Base-by-base conservation (phyloP, 2,797 vertebrate species). In the Epinephelus awoara region DNA sequence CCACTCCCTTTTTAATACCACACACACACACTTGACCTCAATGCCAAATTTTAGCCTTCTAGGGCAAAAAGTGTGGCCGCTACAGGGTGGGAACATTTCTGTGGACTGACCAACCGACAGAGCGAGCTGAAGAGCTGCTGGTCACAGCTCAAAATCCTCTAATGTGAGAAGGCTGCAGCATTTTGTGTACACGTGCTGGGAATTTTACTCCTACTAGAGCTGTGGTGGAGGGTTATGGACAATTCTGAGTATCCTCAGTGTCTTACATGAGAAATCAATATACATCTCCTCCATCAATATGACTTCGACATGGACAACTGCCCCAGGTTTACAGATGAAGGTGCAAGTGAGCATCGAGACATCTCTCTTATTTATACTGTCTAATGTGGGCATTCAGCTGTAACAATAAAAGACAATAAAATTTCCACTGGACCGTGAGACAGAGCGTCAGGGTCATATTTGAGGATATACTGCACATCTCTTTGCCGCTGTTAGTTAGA, bases 401-500 rank as follows among this genome's bases (percentile, higher is more conserved):
- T 19, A 57, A 79, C 57, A 77, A 78, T 71, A 67, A 82, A 80
- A 80, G 6, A n/a, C 27, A 61, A 58, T 59, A 59, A 82, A 80
- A 52, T 63, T 67, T 77, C 86, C 63, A 83, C 62, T 57, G 67
- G 19, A 23, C 29, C 13, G 63, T 80, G 80, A 89, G 82, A 85
- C 68, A 55, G 21, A 72, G 50, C 19, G 58, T 34, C 66, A 57
- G 67, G 83, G 80, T 86, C 85, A 88, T 59, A 67, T 75, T 17
- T 61, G 79, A 85, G 67, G 79, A 82, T 69, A 79, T 40, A 34
- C 29, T 72, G 34, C 57, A 54, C 40, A 47, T 76, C 75, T 84
- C 75, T 71, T 68, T 75, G 77, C 75, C 68, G 62, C 64, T 74
- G 58, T 68, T 78, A 62, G 46, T 73, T 64, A 61, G 57, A 51